These are phyloP conservation scores for Oncorhynchus clarkii DNA, from an alignment of 2,113 vertebrate species.

Conservation along the genomic window DNA sequence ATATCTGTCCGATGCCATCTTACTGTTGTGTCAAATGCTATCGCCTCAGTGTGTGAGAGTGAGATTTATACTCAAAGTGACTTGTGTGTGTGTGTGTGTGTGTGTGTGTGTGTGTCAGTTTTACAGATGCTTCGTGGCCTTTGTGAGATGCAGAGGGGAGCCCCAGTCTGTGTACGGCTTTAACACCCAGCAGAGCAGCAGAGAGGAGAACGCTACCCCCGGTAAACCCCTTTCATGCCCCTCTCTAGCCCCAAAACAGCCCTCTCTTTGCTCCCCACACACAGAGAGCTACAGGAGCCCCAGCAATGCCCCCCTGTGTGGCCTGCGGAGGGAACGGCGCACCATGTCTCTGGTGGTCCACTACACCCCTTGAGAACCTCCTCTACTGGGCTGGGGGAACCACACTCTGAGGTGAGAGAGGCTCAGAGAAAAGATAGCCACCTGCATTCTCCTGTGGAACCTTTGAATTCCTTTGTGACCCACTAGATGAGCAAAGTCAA, in stretches of 20 bases:
- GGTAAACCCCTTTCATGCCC: conserved; percentile 5
- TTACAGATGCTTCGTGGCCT: conserved; percentile 61
- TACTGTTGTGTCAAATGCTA: no score
- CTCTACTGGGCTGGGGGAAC: no score
- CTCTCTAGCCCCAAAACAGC: neutral
- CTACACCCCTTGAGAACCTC: conserved; percentile 47
- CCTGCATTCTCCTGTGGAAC: no score
- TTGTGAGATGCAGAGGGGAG: conserved; percentile 59
- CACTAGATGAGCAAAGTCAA: no score
- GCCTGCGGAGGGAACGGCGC: conserved; percentile 16
- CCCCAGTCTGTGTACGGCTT: conserved; percentile 27
- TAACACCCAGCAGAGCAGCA: conserved; percentile 32
- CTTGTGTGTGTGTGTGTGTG: neutral
- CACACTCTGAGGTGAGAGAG: neutral
- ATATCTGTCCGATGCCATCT: no score
- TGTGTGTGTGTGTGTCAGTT: conserved; percentile 50
- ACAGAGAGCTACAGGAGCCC: conserved; percentile 12
- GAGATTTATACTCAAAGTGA: neutral
- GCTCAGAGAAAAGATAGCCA: neutral
- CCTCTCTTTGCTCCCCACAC: conserved; percentile 17
- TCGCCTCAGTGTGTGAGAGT: neutral
- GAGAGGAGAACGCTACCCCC: conserved; percentile 21
- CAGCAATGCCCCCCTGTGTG: conserved; percentile 12
- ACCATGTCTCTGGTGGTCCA: conserved; percentile 49
- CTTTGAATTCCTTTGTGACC: no score